Base-by-base conservation (phyloP, 2,888 invertebrate species). In the Lottia scabra region DNA sequence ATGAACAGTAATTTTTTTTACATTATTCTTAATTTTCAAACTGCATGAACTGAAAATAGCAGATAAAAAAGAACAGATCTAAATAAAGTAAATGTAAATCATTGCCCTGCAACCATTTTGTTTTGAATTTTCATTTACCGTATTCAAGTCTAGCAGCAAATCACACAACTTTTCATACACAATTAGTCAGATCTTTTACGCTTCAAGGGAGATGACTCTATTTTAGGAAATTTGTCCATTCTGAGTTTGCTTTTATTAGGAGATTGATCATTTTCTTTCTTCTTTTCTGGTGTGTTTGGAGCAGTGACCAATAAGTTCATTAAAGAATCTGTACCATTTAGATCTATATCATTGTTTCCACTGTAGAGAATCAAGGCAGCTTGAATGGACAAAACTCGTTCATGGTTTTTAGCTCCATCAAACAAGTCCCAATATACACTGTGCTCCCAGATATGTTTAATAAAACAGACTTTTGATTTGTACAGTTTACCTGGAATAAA, bases 361-460 rank as follows among this genome's bases (percentile, higher is more conserved):
- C 79, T 81, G 70, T 82, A 85, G 16, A 87, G 78, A 46, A 87
- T 87, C 6, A 87, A 75, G 0, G 87, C 87, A 1, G 87, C 87
- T 76, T 87, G 87, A 26, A 87, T 87, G 23, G 86, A 84, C 23
- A 87, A 80, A 6, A 87, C 87, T 2, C 87, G 76, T 48, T 87
- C 86, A 30, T 87, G 87, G 76, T 87, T 87, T 70, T 85, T 86
- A 63, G 79, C 84, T 0, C 85, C 87, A 8, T 81, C 81, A 77
- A 87, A 87, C 72, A 81, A 78, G 63, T 87, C 84, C 87, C 87
- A 87, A 78, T 87, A 87, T 10, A 87, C 78, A 38, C 82, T 84
- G 78, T 87, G 87, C 56, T 87, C 87, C 87, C 87, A 87, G 8
- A 87, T 75, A 68, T 87, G 87, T 69, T 87, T 87, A 68, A 85